Evolutionary conservation across 1,140 invertebrate genomes (phyloP).

Genomic region (Dendroctonus ponderosae): DNA sequence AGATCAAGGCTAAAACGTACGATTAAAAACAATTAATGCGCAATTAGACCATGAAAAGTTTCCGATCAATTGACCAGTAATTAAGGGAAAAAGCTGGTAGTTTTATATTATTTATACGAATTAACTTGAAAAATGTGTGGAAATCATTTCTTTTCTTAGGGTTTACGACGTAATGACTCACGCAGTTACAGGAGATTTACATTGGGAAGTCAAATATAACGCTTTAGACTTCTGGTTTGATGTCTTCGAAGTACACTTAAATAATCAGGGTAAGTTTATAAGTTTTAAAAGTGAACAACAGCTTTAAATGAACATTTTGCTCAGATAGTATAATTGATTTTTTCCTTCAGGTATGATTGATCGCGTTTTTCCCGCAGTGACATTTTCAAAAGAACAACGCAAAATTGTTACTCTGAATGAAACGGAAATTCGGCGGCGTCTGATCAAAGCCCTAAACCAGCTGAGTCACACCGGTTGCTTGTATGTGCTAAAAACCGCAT

Average conservation of each 20-base stretch:
- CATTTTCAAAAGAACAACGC: conserved; percentile 72
- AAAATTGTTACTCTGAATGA: conserved; percentile 73
- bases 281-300: not conserved
- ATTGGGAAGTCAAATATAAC: conserved; percentile 75
- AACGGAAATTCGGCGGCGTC: conserved; percentile 63
- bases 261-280: conserved; percentile 57
- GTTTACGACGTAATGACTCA: conserved; percentile 62
- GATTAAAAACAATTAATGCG: no score
- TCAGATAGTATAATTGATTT: not conserved
- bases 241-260: conserved; percentile 63
- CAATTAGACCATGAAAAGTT: no score
- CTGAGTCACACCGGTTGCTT: conserved; percentile 65
- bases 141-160: conserved; percentile 42
- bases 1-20: no score
- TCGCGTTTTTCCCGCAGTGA: conserved; percentile 70
- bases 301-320: not conserved
- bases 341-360: conserved; percentile 64
- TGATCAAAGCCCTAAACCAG: conserved; percentile 62
- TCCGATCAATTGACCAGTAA: no score
- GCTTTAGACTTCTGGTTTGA: conserved; percentile 69
- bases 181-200: conserved; percentile 66
- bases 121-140: not conserved
- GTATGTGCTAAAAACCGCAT: conserved; percentile 61
- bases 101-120: not conserved
- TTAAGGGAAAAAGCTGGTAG: not conserved